Conservation (phyloP, 2,797 vertebrate genomes). For the Xenops minutus region DNA sequence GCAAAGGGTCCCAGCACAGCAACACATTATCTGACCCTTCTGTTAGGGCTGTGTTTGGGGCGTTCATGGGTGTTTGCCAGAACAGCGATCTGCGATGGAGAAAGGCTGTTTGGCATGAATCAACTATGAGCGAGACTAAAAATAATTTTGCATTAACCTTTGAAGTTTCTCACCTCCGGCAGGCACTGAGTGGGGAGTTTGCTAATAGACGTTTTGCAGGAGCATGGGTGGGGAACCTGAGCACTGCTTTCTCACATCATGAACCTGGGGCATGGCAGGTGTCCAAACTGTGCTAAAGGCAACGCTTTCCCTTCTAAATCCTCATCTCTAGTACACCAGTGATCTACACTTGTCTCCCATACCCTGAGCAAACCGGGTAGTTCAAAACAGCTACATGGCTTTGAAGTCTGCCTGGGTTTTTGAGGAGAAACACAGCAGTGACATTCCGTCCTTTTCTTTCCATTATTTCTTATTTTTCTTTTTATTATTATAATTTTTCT, state of each 20-base stretch:
- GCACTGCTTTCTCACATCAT: neutral
- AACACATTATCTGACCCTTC: rapidly evolving
- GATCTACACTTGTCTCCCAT: neutral
- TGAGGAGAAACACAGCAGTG: neutral
- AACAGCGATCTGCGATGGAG: neutral
- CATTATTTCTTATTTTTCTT: rapidly evolving
- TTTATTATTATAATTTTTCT: no score
- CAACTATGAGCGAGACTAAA: neutral
- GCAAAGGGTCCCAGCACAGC: neutral
- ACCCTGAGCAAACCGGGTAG: neutral
- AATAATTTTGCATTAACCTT: neutral
- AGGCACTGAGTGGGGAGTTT: neutral
- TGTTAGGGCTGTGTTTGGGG: rapidly evolving
- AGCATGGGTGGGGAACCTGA: neutral
- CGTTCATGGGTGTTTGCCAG: neutral
- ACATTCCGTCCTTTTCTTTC: neutral
- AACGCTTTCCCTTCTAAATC: neutral
- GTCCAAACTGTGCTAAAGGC: neutral
- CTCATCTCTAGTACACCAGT: neutral
- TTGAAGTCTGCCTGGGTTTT: neutral
- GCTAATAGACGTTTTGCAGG: neutral
- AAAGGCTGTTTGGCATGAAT: neutral
- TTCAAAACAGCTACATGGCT: neutral
- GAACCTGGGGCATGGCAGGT: neutral
- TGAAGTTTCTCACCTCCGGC: neutral